Base-by-base conservation (phyloP, 64 coral and sea anemone species). In the Stichodactyla mertensii region DNA sequence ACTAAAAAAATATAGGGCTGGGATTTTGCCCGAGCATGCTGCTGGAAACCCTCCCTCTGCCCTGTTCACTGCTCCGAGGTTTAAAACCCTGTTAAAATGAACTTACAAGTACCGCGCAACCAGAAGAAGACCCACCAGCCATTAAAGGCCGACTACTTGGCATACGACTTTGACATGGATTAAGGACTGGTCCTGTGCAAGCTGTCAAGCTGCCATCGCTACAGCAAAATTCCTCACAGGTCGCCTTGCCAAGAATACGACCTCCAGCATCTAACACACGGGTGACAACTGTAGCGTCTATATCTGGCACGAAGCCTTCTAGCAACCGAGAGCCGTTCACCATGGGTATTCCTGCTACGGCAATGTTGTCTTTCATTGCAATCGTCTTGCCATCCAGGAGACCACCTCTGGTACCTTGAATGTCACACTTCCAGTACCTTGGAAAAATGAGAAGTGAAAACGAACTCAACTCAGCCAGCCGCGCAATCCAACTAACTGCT, bases 341-440 rank as follows among this genome's bases (percentile, higher is more conserved):
- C 88, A 89, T 89, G 22, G 81, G 88, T 19, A 89, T 10, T 45
- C 88, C 88, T 19, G 88, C 88, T 6, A 89, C 88, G 0, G 81
- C 7, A 16, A 89, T 89, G 81, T 64, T 89, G 60, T 89, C 88
- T 82, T 89, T 89, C 5, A 89, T 74, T 16, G 88, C 88, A 16
- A 89, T 71, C 20, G 88, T 84, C 54, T 89, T 89, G 22, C 88
- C 88, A 55, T 55, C 57, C 15, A 89, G 88, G 55, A 70, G 83
- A 14, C 88, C 88, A 52, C 20, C 31, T 55, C 58, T n/a, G 15
- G 88, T 80, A 22, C 88, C 88, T 22, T 84, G 61, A 6, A 97
- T 97, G 69, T 93, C 91, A 57, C 88, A 85, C 51, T 71, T 87
- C 95, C 95, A 97, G 88, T 88, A 91, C 94, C 94, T 97, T 69